A percentile compares a stretch with the other conserved stretches of the same genome.
These are phyloP conservation scores for Forbesichthys papilliferus DNA, from an alignment of 2,113 vertebrate genomes.

Conservation along the genomic window DNA sequence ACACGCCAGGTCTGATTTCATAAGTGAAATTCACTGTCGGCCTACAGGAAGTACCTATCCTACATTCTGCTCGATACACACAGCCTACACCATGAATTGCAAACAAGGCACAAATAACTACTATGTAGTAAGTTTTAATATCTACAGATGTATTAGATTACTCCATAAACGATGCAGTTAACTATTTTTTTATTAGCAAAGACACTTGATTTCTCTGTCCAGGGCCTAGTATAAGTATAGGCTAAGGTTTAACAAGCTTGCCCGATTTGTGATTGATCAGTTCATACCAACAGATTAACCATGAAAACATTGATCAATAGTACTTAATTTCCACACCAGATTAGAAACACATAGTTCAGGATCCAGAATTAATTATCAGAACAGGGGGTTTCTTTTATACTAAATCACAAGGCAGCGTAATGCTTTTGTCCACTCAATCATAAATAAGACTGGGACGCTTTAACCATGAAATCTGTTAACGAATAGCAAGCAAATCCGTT, in stretches of 20 bases:
- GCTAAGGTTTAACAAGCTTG: slow-evolving; percentile 24
- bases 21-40: slow-evolving; percentile 29
- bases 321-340: slow-evolving; percentile 53
- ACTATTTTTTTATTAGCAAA: slow-evolving; percentile 43
- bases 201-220: slow-evolving; percentile 42
- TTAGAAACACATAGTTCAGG: slow-evolving; percentile 26
- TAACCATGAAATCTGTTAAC: slow-evolving; percentile 36
- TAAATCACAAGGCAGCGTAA: slow-evolving; percentile 48
- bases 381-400: slow-evolving; percentile 12
- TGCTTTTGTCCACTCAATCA: slow-evolving; percentile 58
- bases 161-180: slow-evolving; percentile 10
- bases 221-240: slow-evolving; percentile 34
- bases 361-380: slow-evolving; percentile 51
- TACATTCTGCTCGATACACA: slow-evolving; percentile 40
- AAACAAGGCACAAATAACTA: slow-evolving; percentile 66
- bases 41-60: slow-evolving; percentile 56
- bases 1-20: slow-evolving; percentile 34
- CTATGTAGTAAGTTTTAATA: slow-evolving; percentile 9
- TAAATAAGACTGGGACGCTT: slow-evolving; percentile 47
- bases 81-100: slow-evolving; percentile 47
- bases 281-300: slow-evolving; percentile 49
- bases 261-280: slow-evolving; percentile 43
- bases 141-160: slow-evolving; percentile 7
- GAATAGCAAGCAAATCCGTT: slow-evolving; percentile 14
- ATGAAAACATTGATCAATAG: slow-evolving; percentile 35